phyloP scores from a whole-genome alignment of 2,113 vertebrate species.

The Piaya cayana region DNA sequence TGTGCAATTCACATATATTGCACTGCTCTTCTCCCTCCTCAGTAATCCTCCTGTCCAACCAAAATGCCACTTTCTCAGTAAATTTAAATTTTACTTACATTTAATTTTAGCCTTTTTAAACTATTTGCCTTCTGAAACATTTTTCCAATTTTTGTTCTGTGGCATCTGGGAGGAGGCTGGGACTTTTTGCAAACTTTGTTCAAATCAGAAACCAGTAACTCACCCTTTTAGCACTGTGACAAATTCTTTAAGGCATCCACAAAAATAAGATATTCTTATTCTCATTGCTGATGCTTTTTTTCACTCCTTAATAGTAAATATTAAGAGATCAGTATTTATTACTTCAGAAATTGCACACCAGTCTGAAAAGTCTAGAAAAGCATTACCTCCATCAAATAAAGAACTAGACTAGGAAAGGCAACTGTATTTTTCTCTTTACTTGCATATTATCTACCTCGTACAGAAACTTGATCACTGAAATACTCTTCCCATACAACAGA shows the following conservation, averaged over 20 bases:
- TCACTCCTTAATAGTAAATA: not conserved
- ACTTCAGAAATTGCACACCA: not conserved
- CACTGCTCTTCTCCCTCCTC: not conserved
- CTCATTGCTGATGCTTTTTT: not conserved
- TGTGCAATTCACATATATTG: not conserved
- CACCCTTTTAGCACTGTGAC: not conserved
- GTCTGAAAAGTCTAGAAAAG: not conserved
- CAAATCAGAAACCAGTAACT: not conserved
- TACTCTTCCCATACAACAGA: not conserved
- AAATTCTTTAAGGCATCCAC: not conserved
- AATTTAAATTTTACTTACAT: not conserved
- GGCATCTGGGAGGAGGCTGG: not conserved
- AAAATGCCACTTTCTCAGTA: not conserved
- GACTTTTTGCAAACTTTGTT: not conserved
- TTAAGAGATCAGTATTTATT: not conserved
- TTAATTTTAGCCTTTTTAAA: not conserved
- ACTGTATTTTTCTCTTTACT: not conserved
- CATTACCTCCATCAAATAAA: not conserved
- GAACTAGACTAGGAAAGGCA: not conserved
- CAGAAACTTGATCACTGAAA: not conserved
- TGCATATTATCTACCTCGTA: not conserved
- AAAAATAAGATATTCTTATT: not conserved
- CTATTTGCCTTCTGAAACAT: not conserved
- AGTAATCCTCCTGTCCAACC: not conserved
- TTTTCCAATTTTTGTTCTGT: not conserved